Evolutionary conservation across 2,888 invertebrate genomes (phyloP).

Genomic region (Stictocephala bisonia): DNA sequence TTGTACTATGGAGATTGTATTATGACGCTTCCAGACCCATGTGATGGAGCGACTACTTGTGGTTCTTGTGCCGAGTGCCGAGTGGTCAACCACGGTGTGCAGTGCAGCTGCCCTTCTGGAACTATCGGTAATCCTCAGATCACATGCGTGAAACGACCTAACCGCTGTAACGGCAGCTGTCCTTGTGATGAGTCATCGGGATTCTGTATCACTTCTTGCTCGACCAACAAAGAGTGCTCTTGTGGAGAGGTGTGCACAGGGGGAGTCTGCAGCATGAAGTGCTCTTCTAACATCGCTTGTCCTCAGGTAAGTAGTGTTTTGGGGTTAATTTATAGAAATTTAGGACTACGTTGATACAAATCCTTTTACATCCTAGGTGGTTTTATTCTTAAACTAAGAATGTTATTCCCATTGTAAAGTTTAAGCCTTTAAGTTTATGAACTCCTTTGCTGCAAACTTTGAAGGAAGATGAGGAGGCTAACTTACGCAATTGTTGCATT

Average conservation of each 20-base stretch:
- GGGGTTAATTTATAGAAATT: too few relatives aligned
- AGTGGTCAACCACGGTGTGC: constrained; percentile 85
- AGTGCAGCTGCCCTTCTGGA: constrained; percentile 85
- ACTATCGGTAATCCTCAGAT: constrained; percentile 85
- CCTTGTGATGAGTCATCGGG: constrained; percentile 81
- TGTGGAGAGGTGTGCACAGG: constrained; percentile 84
- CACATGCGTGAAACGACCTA: constrained; percentile 78
- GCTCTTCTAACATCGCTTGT: constrained; percentile 75
- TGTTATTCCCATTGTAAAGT: too few relatives aligned
- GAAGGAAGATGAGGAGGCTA: too few relatives aligned
- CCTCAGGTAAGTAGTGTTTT: constrained; percentile 66
- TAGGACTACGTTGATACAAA: too few relatives aligned
- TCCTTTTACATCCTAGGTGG: too few relatives aligned
- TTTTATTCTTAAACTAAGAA: too few relatives aligned
- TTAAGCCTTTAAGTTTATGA: too few relatives aligned
- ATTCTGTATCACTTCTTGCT: constrained; percentile 80
- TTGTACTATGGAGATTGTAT: too few relatives aligned
- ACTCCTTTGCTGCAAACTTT: too few relatives aligned
- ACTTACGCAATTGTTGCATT: too few relatives aligned
- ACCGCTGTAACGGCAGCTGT: constrained; percentile 80
- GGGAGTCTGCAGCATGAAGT: constrained; percentile 79
- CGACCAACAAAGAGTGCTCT: constrained; percentile 74
- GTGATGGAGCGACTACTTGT: constrained; percentile 77
- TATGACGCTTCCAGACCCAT: constrained; percentile 74
- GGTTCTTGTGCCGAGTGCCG: constrained; percentile 87